Evolutionary conservation across 2,113 vertebrate genomes (phyloP).

Genomic region (Lonchura striata): DNA sequence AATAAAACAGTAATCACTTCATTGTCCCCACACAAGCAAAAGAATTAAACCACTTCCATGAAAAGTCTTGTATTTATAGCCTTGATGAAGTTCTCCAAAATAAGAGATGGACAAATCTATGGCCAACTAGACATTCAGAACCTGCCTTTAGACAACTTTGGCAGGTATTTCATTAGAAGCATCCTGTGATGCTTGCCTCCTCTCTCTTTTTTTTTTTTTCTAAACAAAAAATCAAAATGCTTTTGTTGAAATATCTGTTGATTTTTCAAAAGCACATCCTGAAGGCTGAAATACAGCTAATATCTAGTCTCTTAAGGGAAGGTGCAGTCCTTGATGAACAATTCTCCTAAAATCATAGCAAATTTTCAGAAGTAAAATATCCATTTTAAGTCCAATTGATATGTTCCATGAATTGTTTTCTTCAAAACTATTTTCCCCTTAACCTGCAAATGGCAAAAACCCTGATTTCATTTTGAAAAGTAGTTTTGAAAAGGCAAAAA

Average conservation of each 20-base stretch:
- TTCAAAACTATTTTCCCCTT: neutral
- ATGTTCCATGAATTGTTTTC: neutral
- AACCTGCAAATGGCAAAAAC: neutral
- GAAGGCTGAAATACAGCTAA: neutral
- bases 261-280: neutral
- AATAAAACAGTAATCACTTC: no score
- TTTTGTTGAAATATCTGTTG: neutral
- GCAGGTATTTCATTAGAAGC: neutral
- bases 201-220: neutral
- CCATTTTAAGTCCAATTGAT: neutral
- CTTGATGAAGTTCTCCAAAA: neutral
- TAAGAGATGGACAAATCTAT: neutral
- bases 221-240: neutral
- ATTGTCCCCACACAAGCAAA: neutral
- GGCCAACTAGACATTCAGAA: neutral
- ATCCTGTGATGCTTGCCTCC: neutral
- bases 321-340: neutral
- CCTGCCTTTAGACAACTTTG: neutral
- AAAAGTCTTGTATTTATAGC: neutral
- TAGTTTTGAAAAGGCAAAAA: neutral
- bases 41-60: neutral
- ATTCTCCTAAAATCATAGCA: neutral
- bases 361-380: neutral
- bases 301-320: neutral
- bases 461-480: neutral